Base-by-base conservation (phyloP, 2,113 vertebrate species). In the Elgaria multicarinata region DNA sequence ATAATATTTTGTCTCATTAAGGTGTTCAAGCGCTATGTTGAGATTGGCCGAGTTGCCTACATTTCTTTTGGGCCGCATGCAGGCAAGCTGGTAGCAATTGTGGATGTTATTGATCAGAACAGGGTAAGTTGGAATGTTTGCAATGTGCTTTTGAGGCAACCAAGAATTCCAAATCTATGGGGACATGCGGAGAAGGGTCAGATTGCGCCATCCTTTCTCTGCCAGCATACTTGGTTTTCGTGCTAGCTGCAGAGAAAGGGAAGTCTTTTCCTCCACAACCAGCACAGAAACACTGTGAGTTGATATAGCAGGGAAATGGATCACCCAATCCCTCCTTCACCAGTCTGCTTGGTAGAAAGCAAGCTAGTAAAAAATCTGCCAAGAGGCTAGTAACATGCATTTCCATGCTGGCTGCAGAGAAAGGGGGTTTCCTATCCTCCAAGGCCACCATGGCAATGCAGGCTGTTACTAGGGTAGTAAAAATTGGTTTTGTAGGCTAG, bases 91-190 rank as follows among this genome's bases (percentile, higher is more conserved):
- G 99, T 99, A 93, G 97, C 98, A 46, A 99, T 99, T 6, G 97
- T 99, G 13, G 99, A 99, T 93, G 98, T 99, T n/a, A 99, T 99
- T 74, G 98, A 99, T 95, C 99, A 99, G 92, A 99, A 99, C 0
- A 97, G 98, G 97, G 99, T 99, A 93, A 96, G 97, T 53, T 24
- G 0, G 16, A 62, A 3, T 42, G 0, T 1, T 33, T 31, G 0
- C 0, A 0, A 6, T 74, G 3, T 83, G 55, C 5, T 3, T 75
- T 3, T 50, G 46, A 3, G 22, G 33, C 55, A 16, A 80, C n/a
- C 53, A 80, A 6, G 14, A 55, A 80, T 80, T 80, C 16, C 18
- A 55, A 1, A 12, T 44, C 6, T 12, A 22, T 75, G 36, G 28
- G 8, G 39, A 22, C 75, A 28, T 46, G 7, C 69, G 14, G 69